Evolutionary conservation across 2,113 vertebrate genomes (phyloP).

Genomic region (Canis aureus): DNA sequence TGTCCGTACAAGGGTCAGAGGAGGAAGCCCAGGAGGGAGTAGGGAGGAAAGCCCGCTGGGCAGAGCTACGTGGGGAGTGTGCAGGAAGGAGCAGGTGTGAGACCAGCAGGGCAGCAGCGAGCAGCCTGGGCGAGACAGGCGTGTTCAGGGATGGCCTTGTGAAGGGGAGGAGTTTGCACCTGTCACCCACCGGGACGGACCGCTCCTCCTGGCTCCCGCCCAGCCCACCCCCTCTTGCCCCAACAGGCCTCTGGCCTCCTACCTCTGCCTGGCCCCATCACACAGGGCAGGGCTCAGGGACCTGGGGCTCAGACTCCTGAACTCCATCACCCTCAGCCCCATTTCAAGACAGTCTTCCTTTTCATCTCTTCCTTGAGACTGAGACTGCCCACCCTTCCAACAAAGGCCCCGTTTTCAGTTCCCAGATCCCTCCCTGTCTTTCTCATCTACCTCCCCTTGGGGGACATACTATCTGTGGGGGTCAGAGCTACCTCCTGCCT

Average conservation of each 20-base stretch:
- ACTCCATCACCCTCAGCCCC: neutral
- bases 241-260: neutral
- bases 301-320: neutral
- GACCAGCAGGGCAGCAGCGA: accelerated
- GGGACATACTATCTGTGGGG: neutral
- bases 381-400: neutral
- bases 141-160: accelerated
- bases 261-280: neutral
- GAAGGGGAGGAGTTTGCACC: neutral
- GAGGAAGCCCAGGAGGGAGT: neutral
- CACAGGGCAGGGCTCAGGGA: neutral
- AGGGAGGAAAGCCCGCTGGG: neutral
- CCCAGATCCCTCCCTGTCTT: neutral
- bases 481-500: neutral
- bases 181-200: neutral
- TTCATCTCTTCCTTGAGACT: neutral
- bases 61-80: neutral
- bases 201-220: neutral
- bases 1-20: neutral
- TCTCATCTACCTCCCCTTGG: neutral
- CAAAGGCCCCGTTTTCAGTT: neutral
- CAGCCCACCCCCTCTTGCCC: neutral
- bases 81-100: neutral
- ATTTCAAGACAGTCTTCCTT: neutral
- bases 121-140: neutral